Percentiles rank a stretch among this genome's conserved stretches.
Evolutionary conservation across 1,140 invertebrate species (phyloP).

Genomic region (Philotrypesis tridentata): DNA sequence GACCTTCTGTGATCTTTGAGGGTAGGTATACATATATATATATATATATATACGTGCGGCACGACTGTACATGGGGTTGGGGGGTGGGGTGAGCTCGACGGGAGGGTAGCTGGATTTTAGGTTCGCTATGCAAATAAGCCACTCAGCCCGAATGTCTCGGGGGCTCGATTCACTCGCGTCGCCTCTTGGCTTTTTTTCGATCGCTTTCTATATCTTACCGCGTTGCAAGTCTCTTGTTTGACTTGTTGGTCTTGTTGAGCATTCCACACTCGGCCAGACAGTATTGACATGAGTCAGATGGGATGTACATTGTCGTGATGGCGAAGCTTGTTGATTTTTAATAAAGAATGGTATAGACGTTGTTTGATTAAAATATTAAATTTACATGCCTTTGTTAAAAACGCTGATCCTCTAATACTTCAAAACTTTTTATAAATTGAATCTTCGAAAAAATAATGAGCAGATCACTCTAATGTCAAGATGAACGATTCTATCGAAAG

Average conservation of each 20-base stretch:
- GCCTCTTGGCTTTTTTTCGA: conserved; percentile 14
- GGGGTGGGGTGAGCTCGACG: conserved; percentile 7
- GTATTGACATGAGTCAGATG: conserved; percentile 16
- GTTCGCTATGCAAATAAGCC: conserved; percentile 50
- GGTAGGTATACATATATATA: too few species aligned
- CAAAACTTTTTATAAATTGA: too few species aligned
- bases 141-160: conserved; percentile 48
- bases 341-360: too few species aligned
- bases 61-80: background rate
- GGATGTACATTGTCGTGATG: too few species aligned
- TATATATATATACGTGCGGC: background rate
- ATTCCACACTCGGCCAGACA: conserved; percentile 11
- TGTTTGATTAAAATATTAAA: too few species aligned
- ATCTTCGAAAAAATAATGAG: too few species aligned
- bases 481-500: too few species aligned
- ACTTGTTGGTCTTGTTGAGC: conserved; percentile 3
- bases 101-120: conserved; percentile 26
- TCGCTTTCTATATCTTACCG: background rate
- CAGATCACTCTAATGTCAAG: too few species aligned
- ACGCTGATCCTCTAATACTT: too few species aligned
- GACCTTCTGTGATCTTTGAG: background rate
- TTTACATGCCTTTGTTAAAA: too few species aligned
- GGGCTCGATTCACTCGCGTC: conserved; percentile 36
- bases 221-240: background rate
- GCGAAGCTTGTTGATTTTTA: too few species aligned